Evolutionary conservation across 2,888 invertebrate species (phyloP), one percentile per base, ranked within the genome.

Genomic region (Philaethria dido): DNA sequence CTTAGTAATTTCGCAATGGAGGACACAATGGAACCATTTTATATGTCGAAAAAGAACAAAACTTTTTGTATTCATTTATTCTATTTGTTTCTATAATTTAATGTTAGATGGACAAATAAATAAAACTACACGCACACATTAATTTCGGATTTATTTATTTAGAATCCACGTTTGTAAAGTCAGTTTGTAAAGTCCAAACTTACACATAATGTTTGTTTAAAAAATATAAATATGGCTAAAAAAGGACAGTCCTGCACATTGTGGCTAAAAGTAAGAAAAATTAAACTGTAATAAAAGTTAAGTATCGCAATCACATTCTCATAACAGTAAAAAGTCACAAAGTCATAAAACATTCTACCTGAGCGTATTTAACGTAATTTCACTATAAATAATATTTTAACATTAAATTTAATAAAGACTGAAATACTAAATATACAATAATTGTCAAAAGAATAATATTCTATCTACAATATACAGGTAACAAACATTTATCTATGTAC

Each of bases 381-480:
- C 61, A 77, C 82, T 80, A 83, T 86, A 87, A 91, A 92, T 90
- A 88, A 89, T 87, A 86, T 81, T 80, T 80, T 80, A 88, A 88
- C 84, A 82, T 86, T 86, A 79, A 80, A 78, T 82, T 84, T 81
- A 81, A 85, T 87, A 86, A 87, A 85, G 85, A 79, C 82, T 83
- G 82, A 87, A 81, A 85, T 82, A 83, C 84, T 84, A 83, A 89
- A 86, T 87, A 89, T 89, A 90, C 88, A 89, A 82, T 82, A 81
- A 86, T 83, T 83, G 81, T 89, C 85, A 85, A 91, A 90, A 87
- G 89, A 88, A 91, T 90, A 88, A 89, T 88, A 84, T 83, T 89
- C 92, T 92, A 92, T 92, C 92, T 92, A 92, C 88, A 92, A 92
- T 92, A 90, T 92, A 92, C 92, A 92, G 82, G 87, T 92, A 92